Evolutionary conservation across 1,140 invertebrate species (phyloP).

Genomic region (Octopus bimaculoides): DNA sequence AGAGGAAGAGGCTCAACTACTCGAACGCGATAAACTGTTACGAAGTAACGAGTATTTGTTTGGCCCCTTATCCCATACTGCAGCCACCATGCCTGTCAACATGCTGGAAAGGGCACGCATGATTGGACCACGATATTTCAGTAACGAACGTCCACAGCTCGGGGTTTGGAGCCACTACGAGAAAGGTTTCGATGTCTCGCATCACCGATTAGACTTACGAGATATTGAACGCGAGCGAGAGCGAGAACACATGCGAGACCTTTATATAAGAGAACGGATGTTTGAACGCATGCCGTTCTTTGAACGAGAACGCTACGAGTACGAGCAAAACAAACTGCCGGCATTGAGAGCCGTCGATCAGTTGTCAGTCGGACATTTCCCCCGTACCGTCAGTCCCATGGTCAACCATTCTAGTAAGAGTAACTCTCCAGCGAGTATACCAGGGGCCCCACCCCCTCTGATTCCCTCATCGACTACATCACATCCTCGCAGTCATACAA

Average conservation of each 20-base stretch:
- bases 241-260: conserved; percentile 38
- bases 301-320: conserved; percentile 32
- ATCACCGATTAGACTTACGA: conserved; percentile 32
- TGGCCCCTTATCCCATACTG: conserved; percentile 21
- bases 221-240: conserved; percentile 35
- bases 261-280: conserved; percentile 29
- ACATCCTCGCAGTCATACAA: conserved; percentile 38
- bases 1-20: conserved; percentile 29
- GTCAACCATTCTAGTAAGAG: conserved; percentile 33
- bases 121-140: conserved; percentile 19
- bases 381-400: conserved; percentile 38
- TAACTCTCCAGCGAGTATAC: conserved; percentile 32
- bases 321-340: conserved; percentile 27
- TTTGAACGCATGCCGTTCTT: conserved; percentile 35
- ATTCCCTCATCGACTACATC: conserved; percentile 32
- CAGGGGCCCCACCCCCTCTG: conserved; percentile 24
- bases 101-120: conserved; percentile 30
- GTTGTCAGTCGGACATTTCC: conserved; percentile 25
- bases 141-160: conserved; percentile 20
- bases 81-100: conserved; percentile 17
- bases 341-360: conserved; percentile 24
- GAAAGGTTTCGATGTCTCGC: conserved; percentile 28
- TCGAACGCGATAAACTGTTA: conserved; percentile 27
- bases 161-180: conserved; percentile 42
- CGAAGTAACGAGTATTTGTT: conserved; percentile 26